phyloP scores from a whole-genome alignment of 2,113 vertebrate species.

The Pipa parva region DNA sequence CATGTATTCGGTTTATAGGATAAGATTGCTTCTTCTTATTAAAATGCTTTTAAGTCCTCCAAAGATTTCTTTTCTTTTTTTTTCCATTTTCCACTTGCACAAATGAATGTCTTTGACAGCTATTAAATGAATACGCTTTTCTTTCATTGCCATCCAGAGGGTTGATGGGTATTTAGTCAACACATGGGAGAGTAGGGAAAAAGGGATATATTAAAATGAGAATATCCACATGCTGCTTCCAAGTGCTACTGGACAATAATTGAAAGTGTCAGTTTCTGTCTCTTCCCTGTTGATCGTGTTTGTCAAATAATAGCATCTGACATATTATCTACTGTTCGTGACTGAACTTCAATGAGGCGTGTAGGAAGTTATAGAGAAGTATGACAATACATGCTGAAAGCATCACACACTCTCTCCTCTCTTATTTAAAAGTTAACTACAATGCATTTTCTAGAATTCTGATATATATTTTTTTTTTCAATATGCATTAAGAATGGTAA shows the following conservation, averaged over 20 bases:
- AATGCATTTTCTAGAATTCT: too few relatives aligned
- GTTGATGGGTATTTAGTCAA: conserved; percentile 24
- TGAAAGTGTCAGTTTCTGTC: conserved; percentile 38
- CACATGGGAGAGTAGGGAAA: conserved; percentile 1
- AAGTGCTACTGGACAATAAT: conserved; percentile 37
- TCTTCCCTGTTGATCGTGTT: conserved; percentile 20
- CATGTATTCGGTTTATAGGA: too few relatives aligned
- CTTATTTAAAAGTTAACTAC: too few relatives aligned
- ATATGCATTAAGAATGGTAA: too few relatives aligned
- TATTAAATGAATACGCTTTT: conserved; percentile 6
- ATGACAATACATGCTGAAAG: conserved; percentile 17
- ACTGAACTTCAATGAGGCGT: conserved; percentile 33
- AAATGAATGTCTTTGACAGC: conserved; percentile 14
- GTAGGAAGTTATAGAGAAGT: conserved; percentile 27
- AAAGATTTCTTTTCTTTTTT: background rate
- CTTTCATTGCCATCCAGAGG: background rate
- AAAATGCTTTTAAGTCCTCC: too few relatives aligned
- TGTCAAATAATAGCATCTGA: conserved; percentile 41
- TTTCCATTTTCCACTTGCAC: background rate
- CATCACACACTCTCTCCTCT: conserved; percentile 15
- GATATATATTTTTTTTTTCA: too few relatives aligned
- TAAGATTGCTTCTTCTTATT: too few relatives aligned
- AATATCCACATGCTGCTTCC: conserved; percentile 14
- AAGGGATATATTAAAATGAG: conserved; percentile 14
- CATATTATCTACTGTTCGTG: conserved; percentile 39